A percentile compares a stretch with the other conserved stretches of the same genome.
phyloP scores from a whole-genome alignment of 2,888 invertebrate genomes.

The Exephanes ischioxanthus region DNA sequence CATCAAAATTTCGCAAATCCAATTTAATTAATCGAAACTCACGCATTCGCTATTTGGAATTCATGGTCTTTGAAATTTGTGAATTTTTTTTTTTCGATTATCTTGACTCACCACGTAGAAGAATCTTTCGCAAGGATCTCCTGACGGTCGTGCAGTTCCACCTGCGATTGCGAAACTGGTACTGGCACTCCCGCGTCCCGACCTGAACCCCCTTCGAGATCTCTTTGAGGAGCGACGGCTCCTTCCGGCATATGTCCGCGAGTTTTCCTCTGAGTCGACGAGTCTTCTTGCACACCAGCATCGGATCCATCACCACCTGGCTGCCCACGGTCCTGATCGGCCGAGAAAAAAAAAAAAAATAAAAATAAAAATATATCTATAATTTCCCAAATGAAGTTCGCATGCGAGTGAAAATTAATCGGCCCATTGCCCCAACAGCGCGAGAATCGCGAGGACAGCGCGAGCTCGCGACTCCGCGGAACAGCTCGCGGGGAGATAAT shows the following conservation, averaged over 20 bases:
- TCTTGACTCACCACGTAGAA: slow-evolving; percentile 91
- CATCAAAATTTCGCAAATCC: too few relatives aligned
- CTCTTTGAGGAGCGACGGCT: slow-evolving; percentile 92
- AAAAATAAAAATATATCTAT: slow-evolving; percentile 19
- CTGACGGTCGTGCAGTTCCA: slow-evolving; percentile 96
- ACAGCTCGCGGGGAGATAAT: slow-evolving; percentile 61
- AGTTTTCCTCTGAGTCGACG: slow-evolving; percentile 91
- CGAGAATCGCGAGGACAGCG: slow-evolving; percentile 6
- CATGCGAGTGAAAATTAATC: slow-evolving; percentile 4
- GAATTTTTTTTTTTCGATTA: background rate
- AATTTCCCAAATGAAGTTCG: slow-evolving; percentile 13
- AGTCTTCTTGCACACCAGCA: slow-evolving; percentile 95
- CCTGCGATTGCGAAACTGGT: slow-evolving; percentile 93
- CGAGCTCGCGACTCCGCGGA: slow-evolving; percentile 50
- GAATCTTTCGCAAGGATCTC: slow-evolving; percentile 93
- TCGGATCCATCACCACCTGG: slow-evolving; percentile 95
- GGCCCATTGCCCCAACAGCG: slow-evolving; percentile 8
- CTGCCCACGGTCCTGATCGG: slow-evolving; percentile 91
- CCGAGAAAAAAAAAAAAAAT: slow-evolving; percentile 40
- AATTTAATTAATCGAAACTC: too few relatives aligned
- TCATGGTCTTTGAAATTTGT: background rate
- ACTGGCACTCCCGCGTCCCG: slow-evolving; percentile 94
- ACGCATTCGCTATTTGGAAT: too few relatives aligned
- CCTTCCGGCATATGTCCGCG: slow-evolving; percentile 94
- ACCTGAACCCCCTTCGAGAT: slow-evolving; percentile 93